Conservation (phyloP, 30 jellyfish, hydroid and myxozoan species). For the Cassiopea xamachana region DNA sequence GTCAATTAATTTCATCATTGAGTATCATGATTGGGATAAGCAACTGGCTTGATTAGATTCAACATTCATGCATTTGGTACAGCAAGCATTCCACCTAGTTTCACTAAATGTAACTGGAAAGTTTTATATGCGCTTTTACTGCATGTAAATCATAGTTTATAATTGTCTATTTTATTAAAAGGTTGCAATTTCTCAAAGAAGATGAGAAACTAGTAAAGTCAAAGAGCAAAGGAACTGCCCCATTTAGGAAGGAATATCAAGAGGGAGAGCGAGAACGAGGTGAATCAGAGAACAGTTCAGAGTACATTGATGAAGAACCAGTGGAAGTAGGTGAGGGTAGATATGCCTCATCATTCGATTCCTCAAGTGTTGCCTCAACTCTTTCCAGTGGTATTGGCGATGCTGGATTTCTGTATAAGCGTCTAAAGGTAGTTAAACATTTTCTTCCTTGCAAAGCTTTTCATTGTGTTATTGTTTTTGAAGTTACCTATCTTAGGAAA, state of each 20-base stretch:
- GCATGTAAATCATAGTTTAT: not conserved
- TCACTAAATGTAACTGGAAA: too few species aligned
- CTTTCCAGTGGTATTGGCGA: constrained; percentile 61
- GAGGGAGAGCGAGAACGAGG: not conserved
- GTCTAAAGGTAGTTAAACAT: constrained; percentile 40
- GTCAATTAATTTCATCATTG: too few species aligned
- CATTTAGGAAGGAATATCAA: not conserved
- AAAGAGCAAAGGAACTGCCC: not conserved
- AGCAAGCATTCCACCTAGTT: too few species aligned
- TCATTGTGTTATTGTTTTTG: too few species aligned
- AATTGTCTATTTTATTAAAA: not conserved
- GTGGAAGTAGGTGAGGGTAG: not conserved
- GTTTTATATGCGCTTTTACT: too few species aligned
- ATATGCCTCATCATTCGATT: not conserved
- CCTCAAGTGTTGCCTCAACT: constrained; percentile 51
- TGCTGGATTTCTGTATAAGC: constrained; percentile 67
- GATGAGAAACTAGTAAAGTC: not conserved
- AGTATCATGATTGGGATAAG: too few species aligned
- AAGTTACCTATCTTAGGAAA: too few species aligned
- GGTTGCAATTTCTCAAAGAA: not conserved
- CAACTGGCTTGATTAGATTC: too few species aligned
- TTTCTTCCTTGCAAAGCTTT: not conserved
- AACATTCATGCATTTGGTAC: too few species aligned
- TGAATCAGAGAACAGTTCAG: not conserved
- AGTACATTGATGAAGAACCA: not conserved